A percentile compares a stretch with the other conserved stretches of the same genome.
These are phyloP conservation scores for Ecdyonurus torrentis DNA, from an alignment of 2,888 invertebrate genomes.

Conservation along the genomic window DNA sequence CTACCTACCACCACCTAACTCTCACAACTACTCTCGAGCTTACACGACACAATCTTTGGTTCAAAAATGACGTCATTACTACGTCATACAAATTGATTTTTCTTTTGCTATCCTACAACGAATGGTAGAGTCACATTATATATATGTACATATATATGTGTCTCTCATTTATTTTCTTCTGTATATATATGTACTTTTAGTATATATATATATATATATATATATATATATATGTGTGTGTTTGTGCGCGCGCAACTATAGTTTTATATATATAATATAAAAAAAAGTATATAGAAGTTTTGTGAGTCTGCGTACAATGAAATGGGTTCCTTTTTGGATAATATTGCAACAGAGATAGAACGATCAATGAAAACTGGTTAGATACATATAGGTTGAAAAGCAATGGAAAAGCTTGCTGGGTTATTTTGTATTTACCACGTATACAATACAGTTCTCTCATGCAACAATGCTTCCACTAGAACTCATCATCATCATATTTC, in stretches of 20 bases:
- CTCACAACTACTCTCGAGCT: not conserved
- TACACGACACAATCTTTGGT: not conserved
- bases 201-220: too few species aligned
- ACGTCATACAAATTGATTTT: slow-evolving; percentile 2
- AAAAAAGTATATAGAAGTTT: too few species aligned
- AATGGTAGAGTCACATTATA: not conserved
- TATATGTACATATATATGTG: too few species aligned
- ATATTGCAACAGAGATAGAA: not conserved
- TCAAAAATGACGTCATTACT: not conserved
- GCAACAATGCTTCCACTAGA: too few species aligned
- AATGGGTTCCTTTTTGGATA: not conserved
- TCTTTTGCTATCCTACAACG: not conserved
- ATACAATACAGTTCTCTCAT: not conserved
- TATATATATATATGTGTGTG: not conserved
- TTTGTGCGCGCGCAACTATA: not conserved
- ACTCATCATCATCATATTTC: too few species aligned
- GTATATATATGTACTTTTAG: too few species aligned
- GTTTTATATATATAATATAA: not conserved
- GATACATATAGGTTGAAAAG: not conserved
- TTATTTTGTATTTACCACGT: not conserved
- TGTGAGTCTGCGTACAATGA: not conserved
- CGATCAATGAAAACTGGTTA: not conserved
- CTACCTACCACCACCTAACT: not conserved
- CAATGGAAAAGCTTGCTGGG: not conserved
- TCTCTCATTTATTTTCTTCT: not conserved